These are phyloP conservation scores for Smutsia gigantea DNA, from an alignment of 2,797 vertebrate genomes.

Conservation along the genomic window DNA sequence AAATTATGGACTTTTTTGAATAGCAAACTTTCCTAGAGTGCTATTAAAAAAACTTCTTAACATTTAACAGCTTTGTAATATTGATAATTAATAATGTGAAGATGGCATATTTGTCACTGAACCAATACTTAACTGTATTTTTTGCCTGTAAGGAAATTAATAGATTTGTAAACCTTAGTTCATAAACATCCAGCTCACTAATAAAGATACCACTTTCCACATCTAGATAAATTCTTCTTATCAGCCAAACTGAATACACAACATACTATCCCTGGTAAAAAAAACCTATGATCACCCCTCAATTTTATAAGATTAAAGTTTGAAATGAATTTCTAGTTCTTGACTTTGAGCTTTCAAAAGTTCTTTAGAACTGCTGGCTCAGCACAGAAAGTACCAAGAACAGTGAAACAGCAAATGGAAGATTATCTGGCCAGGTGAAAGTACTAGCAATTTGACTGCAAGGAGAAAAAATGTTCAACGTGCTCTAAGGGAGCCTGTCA, in stretches of 20 bases:
- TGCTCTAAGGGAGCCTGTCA: background rate
- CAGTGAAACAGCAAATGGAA: background rate
- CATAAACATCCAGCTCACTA: background rate
- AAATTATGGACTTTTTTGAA: background rate
- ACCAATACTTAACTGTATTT: background rate
- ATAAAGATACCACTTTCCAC: background rate
- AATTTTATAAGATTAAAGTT: background rate
- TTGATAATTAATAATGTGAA: background rate
- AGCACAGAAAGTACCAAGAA: background rate
- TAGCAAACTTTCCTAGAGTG: background rate
- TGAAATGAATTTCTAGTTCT: slow-evolving; percentile 31
- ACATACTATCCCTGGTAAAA: background rate
- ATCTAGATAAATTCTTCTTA: background rate
- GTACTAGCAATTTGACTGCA: background rate
- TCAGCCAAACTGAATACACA: background rate
- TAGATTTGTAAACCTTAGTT: background rate
- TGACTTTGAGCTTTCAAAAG: background rate
- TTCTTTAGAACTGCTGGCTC: slow-evolving; percentile 7
- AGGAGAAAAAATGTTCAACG: background rate
- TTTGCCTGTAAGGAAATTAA: slow-evolving; percentile 19
- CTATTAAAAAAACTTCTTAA: background rate
- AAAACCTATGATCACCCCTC: background rate
- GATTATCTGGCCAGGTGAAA: background rate
- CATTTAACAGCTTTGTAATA: background rate
- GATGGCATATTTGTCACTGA: background rate